Percentiles rank a stretch among this genome's conserved stretches.
Conservation (phyloP, 1,140 invertebrate species). For the Lethocerus indicus region DNA sequence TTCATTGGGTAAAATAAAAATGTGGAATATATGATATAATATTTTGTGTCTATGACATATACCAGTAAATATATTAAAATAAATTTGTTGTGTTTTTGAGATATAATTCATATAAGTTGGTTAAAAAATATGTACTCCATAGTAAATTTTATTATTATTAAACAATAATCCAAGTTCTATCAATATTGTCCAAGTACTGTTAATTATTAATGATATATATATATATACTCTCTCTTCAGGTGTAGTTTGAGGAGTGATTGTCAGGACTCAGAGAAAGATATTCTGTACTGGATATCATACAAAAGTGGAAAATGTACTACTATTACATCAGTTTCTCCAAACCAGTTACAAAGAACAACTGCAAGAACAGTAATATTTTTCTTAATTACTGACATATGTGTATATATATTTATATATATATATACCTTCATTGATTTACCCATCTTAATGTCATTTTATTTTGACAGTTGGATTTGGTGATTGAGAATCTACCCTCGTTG, state of each 20-base stretch:
- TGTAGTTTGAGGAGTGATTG: constrained; percentile 84
- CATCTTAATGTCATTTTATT: constrained; percentile 15
- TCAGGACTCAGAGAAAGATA: constrained; percentile 79
- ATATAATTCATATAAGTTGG: too few relatives aligned
- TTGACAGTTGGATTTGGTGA: constrained; percentile 59
- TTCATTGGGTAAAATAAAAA: too few relatives aligned
- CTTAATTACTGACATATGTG: background rate
- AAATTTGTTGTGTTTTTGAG: too few relatives aligned
- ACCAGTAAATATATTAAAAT: too few relatives aligned
- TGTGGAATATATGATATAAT: too few relatives aligned
- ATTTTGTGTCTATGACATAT: too few relatives aligned
- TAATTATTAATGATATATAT: background rate
- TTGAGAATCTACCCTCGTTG: constrained; percentile 82
- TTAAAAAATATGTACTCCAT: too few relatives aligned
- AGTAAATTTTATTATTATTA: too few relatives aligned
- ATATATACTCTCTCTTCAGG: constrained; percentile 28
- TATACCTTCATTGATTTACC: background rate
- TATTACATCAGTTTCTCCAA: constrained; percentile 79
- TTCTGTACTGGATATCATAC: constrained; percentile 91
- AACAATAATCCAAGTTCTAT: too few relatives aligned
- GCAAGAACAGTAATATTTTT: constrained; percentile 50
- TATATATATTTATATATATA: background rate
- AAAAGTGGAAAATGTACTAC: constrained; percentile 89
- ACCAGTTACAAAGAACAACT: constrained; percentile 82
- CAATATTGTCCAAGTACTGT: too few relatives aligned